A percentile compares a stretch with the other conserved stretches of the same genome.
Evolutionary conservation across 2,888 invertebrate genomes (phyloP).

Genomic region (Omphaloscelis lunosa): DNA sequence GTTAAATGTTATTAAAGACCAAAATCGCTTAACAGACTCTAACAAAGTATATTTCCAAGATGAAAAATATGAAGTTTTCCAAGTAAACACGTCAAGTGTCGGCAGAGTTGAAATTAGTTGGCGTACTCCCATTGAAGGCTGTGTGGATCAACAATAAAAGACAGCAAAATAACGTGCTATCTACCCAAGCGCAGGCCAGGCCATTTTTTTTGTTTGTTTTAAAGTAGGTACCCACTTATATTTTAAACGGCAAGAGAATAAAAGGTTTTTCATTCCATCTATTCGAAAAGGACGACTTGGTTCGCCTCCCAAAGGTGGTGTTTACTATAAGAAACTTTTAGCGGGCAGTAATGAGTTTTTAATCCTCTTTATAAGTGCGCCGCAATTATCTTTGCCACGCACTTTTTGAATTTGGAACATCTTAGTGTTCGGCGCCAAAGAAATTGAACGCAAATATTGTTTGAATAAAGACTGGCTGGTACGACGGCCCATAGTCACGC

Average conservation of each 20-base stretch:
- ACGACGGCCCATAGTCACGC: no score
- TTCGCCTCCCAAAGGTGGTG: no score
- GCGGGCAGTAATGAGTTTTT: no score
- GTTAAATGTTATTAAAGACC: conserved; percentile 47
- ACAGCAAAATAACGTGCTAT: conserved; percentile 61
- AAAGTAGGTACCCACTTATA: conserved; percentile 1
- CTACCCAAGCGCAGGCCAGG: conserved; percentile 49
- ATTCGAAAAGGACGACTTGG: no score
- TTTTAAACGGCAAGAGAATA: conserved; percentile 20
- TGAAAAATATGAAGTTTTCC: conserved; percentile 70
- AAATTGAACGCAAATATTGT: no score
- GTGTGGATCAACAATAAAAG: conserved; percentile 56
- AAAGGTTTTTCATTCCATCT: no score
- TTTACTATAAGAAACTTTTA: no score
- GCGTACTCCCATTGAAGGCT: conserved; percentile 61
- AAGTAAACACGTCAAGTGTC: conserved; percentile 69
- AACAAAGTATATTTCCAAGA: conserved; percentile 55
- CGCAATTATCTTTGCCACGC: no score
- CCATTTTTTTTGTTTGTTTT: conserved; percentile 30
- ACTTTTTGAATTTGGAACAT: no score
- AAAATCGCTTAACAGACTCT: conserved; percentile 51
- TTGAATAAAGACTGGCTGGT: no score
- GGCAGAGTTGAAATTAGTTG: conserved; percentile 70
- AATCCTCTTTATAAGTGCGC: no score
- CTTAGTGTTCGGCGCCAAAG: no score